phyloP scores from a whole-genome alignment of 2,797 vertebrate species.

The Scleropages formosus region DNA sequence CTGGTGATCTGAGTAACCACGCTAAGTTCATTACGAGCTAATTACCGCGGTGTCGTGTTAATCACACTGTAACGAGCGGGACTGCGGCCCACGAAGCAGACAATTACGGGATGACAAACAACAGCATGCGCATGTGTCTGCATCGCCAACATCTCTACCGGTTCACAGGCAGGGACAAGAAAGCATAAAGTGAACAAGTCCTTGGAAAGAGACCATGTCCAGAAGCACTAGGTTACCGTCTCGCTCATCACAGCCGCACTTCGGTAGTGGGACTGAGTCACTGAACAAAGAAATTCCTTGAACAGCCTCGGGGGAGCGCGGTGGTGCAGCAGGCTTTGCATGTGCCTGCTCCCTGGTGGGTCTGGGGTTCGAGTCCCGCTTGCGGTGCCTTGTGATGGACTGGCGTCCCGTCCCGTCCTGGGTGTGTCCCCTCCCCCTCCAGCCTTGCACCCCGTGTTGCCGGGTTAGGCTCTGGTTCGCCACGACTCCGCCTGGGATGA shows the following conservation, averaged over 20 bases:
- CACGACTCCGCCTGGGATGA: too few species aligned
- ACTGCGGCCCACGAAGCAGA: slow-evolving; percentile 33
- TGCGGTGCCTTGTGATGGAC: too few species aligned
- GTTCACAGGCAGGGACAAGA: background rate
- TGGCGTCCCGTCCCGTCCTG: too few species aligned
- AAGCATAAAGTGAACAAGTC: background rate
- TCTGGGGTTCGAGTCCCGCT: too few species aligned
- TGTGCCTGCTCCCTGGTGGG: too few species aligned
- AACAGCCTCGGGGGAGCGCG: too few species aligned
- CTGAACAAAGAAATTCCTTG: too few species aligned
- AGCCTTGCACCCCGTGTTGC: too few species aligned
- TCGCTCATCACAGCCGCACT: background rate
- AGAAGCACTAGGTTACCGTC: background rate
- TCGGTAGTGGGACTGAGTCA: too few species aligned
- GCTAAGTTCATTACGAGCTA: slow-evolving; percentile 52
- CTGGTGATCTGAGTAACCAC: slow-evolving; percentile 47
- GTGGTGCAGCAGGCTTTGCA: too few species aligned
- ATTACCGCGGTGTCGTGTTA: slow-evolving; percentile 51
- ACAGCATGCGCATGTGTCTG: background rate
- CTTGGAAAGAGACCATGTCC: background rate
- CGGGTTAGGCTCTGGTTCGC: too few species aligned
- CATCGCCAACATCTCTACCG: background rate
- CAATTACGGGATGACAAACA: background rate
- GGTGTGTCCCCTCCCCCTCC: too few species aligned
- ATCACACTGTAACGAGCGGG: slow-evolving; percentile 45